Evolutionary conservation across 2,113 vertebrate species (phyloP).

Genomic region (Microtus oregoni): DNA sequence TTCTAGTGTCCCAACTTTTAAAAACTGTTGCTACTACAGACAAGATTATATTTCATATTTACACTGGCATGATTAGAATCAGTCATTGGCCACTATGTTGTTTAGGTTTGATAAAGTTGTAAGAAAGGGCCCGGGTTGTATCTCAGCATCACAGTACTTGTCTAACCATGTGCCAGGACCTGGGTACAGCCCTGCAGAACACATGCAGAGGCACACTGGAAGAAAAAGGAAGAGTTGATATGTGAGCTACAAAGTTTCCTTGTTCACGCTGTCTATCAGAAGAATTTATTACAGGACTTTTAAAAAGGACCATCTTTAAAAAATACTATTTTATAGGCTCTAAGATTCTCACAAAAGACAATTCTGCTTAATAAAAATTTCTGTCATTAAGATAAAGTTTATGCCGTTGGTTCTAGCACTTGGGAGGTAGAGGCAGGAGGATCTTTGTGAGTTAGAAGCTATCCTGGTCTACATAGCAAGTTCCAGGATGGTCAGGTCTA

Average conservation of each 20-base stretch:
- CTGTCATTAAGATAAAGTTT: slow-evolving; percentile 22
- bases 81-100: neutral
- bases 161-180: neutral
- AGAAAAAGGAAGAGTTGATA: slow-evolving; percentile 12
- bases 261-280: neutral
- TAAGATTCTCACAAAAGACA: slow-evolving; percentile 42
- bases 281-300: slow-evolving; percentile 3
- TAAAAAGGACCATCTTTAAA: neutral
- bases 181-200: neutral
- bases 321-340: neutral
- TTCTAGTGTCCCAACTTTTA: neutral
- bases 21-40: slow-evolving; percentile 19
- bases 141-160: neutral
- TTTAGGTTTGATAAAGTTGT: slow-evolving; percentile 47
- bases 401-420: neutral
- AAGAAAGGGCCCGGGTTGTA: neutral
- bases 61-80: slow-evolving; percentile 6
- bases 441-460: neutral
- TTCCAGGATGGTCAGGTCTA: neutral
- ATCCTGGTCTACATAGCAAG: neutral
- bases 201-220: no score
- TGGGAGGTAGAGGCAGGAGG: neutral
- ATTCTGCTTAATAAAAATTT: slow-evolving; percentile 30
- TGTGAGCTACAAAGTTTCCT: slow-evolving; percentile 16
- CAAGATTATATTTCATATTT: neutral